Percentiles rank a stretch among this genome's conserved stretches.
These are phyloP conservation scores for Tiliqua scincoides DNA, from an alignment of 2,113 vertebrate species.

Conservation along the genomic window DNA sequence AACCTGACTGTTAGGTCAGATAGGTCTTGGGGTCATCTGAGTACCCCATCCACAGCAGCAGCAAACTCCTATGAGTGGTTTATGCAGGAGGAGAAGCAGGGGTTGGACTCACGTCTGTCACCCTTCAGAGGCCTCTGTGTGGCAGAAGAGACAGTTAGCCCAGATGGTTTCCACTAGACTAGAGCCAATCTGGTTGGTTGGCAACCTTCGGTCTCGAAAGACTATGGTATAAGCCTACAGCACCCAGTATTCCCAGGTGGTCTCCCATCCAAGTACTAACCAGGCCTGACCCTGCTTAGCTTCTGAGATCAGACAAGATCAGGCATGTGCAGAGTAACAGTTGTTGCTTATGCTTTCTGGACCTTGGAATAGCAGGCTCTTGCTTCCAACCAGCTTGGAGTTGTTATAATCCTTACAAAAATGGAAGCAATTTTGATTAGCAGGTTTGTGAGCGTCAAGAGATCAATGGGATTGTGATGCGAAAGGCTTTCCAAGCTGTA, in stretches of 20 bases:
- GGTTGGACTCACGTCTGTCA: too few species aligned
- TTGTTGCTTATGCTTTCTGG: not conserved
- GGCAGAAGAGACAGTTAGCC: not conserved
- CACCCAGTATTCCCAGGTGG: too few species aligned
- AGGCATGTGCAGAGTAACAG: too few species aligned
- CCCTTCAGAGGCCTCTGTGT: not conserved
- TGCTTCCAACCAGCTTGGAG: not conserved
- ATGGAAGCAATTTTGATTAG: not conserved
- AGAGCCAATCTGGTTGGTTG: too few species aligned
- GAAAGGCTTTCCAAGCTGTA: not conserved
- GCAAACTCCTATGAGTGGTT: not conserved
- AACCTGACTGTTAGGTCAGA: not conserved
- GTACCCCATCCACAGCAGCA: not conserved
- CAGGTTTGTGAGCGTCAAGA: not conserved
- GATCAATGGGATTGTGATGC: too few species aligned
- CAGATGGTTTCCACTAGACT: not conserved
- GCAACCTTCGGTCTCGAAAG: too few species aligned
- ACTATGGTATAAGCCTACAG: too few species aligned
- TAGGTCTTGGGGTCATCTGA: constrained; percentile 13
- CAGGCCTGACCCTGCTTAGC: too few species aligned
- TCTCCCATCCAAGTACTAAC: too few species aligned
- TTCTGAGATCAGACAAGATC: too few species aligned
- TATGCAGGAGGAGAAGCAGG: not conserved
- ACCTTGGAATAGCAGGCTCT: not conserved
- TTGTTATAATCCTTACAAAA: not conserved